Evolutionary conservation across 1,140 invertebrate species (phyloP), one percentile per base, ranked within the genome.

Genomic region (Drosophila pallidifrons): DNA sequence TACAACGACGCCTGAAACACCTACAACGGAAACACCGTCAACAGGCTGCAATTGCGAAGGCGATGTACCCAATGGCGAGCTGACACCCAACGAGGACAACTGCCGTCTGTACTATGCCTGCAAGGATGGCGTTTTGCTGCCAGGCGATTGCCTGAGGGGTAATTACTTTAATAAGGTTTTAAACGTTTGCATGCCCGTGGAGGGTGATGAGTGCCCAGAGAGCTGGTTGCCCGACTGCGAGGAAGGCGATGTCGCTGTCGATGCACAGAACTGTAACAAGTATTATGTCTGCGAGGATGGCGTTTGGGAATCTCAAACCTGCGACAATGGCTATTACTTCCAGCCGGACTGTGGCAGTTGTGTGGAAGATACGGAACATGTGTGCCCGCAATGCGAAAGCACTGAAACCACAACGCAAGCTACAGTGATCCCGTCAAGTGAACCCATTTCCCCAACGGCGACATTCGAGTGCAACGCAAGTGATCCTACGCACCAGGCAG

Each of bases 21-120:
- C 68, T 2, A 77, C 76, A 0, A 64, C 73, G 6, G 58, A 45
- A 4, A 46, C 59, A 8, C 28, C 80, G 1, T 10, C 79, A 0
- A 15, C 58, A 0, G 71, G 43, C 1, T 88, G 85, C 13, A 79
- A 76, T 43, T 89, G 85, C 3, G 35, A 38, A 10, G 32, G 10
- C 13, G 30, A 70, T 52, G 1, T 65, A 0, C 65, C 47, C 5
- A 58, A 73, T 15, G 77, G 74, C 5, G 45, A 85, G 0, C 28
- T 77, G 16, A 59, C 63, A 28, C 7, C 41, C 5, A 28, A 89
- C 25, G 0, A 11, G 1, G 47, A 54, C 0, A 90, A 81, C 10
- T 89, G 85, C 30, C 75, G 81, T 5, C 25, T 47, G 10, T 89
- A 64, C 32, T 61, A 43, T 1, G 60, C 66, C 15, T 88, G 85